Evolutionary conservation across 2,888 invertebrate genomes (phyloP).

Genomic region (Vannuccia rotundouncinata): DNA sequence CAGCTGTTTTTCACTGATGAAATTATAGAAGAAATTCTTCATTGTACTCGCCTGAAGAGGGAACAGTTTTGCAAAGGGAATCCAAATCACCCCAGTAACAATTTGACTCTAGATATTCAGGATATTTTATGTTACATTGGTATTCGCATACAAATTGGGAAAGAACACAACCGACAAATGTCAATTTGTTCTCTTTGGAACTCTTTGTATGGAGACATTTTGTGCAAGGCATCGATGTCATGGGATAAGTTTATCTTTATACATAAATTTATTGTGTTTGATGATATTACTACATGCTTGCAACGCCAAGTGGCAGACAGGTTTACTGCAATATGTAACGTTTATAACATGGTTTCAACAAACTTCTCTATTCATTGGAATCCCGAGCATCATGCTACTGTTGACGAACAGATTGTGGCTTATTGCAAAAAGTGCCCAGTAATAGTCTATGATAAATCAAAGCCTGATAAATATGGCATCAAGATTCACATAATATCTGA

Average conservation of each 20-base stretch:
- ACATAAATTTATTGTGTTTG: neutral
- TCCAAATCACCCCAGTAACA: neutral
- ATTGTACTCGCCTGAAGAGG: neutral
- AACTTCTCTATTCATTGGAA: neutral
- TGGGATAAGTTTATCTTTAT: neutral
- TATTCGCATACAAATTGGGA: neutral
- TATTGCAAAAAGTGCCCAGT: neutral
- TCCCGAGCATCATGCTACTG: neutral
- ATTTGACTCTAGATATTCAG: neutral
- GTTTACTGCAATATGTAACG: neutral
- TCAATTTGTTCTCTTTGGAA: constrained; percentile 14
- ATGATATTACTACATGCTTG: constrained; percentile 17
- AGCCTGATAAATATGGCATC: neutral
- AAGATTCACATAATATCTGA: constrained; percentile 6
- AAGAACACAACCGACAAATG: neutral
- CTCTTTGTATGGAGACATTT: neutral
- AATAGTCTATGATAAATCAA: neutral
- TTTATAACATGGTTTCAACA: neutral
- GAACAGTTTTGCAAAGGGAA: neutral
- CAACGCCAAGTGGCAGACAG: neutral
- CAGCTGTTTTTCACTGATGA: neutral
- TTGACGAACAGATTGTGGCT: neutral
- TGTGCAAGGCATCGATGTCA: constrained; percentile 11
- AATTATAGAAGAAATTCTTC: neutral
- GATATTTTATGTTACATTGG: neutral